Conservation (phyloP, 1,140 invertebrate genomes). For the Hyles vespertilio region DNA sequence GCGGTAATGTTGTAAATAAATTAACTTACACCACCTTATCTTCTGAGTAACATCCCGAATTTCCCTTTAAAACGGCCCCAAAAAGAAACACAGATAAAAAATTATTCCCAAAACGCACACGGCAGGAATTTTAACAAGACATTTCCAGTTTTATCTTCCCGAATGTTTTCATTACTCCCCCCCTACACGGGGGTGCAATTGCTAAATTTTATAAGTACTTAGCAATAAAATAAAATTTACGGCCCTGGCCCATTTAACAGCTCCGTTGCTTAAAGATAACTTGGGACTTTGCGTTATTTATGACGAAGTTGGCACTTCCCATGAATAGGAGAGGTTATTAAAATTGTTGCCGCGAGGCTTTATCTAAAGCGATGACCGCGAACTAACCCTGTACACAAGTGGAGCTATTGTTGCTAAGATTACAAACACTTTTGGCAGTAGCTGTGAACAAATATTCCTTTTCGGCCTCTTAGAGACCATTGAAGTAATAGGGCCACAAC, state of each 20-base stretch:
- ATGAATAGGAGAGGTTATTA: slow-evolving; percentile 15
- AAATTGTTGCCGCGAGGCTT: neutral
- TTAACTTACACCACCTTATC: too few relatives aligned
- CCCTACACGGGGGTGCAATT: slow-evolving; percentile 15
- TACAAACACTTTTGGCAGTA: too few relatives aligned
- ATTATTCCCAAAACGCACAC: slow-evolving; percentile 11
- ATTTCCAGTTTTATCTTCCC: slow-evolving; percentile 19
- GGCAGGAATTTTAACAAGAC: slow-evolving; percentile 23
- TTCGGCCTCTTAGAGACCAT: too few relatives aligned
- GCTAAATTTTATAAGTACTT: slow-evolving; percentile 38
- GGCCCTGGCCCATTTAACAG: slow-evolving; percentile 23
- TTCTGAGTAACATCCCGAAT: neutral
- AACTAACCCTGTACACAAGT: neutral
- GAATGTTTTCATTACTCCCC: slow-evolving; percentile 23
- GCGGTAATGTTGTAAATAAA: too few relatives aligned
- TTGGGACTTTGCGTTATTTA: slow-evolving; percentile 38
- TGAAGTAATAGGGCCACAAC: too few relatives aligned
- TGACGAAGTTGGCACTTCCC: slow-evolving; percentile 29
- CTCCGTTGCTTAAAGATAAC: slow-evolving; percentile 34
- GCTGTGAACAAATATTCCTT: too few relatives aligned
- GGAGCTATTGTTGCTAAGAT: too few relatives aligned
- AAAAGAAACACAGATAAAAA: slow-evolving; percentile 10
- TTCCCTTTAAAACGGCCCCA: neutral
- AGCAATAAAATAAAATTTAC: slow-evolving; percentile 50
- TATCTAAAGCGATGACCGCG: too few relatives aligned